Base-by-base conservation (phyloP, 2,113 vertebrate species). In the Galeopterus variegatus region DNA sequence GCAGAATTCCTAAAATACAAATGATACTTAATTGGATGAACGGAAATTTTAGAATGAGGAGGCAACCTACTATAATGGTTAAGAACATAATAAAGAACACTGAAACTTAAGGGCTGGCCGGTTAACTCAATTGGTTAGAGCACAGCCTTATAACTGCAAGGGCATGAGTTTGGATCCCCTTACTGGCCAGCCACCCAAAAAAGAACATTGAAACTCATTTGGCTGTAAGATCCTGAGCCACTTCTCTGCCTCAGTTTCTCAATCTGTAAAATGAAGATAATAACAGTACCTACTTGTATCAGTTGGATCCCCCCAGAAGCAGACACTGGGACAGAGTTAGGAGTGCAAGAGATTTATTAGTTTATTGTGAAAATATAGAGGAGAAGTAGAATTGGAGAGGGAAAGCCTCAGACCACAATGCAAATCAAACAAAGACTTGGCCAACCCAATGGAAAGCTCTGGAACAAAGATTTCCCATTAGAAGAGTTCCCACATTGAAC, bases 301-400 rank as follows among this genome's bases (percentile, higher is more conserved):
- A 80, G 11, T 48, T 89, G 50, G 13, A 56, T 92, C 56, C 67
- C 58, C 48, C 70, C 72, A 88, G 76, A 97, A 94, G 48, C 17
- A 94, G 33, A 88, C 15, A 76, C 19, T 85, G 24, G 64, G 60
- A 75, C 12, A 36, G 52, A 36, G 52, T 69, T 26, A 88, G 3
- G 15, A 62, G 69, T 54, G 2, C 17, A 94, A 62, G 52, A 95
- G 45, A 89, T 65, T 41, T 73, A 85, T 64, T 80, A 86, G 58
- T 93, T 83, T 87, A 86, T 56, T 90, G 36, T 41, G 45, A 89
- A 92, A 96, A 84, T 54, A 65, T 12, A 50, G 3, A 7, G n/a
- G 14, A 9, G 31, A 28, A 79, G 50, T 21, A 65, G 65, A 89
- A 97, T 31, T 93, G 45, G 48, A 72, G 62, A 56, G 5, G 2